A percentile compares a stretch with the other conserved stretches of the same genome.
phyloP scores from a whole-genome alignment of 2,113 vertebrate species.

The Atherinomorus stipes region DNA sequence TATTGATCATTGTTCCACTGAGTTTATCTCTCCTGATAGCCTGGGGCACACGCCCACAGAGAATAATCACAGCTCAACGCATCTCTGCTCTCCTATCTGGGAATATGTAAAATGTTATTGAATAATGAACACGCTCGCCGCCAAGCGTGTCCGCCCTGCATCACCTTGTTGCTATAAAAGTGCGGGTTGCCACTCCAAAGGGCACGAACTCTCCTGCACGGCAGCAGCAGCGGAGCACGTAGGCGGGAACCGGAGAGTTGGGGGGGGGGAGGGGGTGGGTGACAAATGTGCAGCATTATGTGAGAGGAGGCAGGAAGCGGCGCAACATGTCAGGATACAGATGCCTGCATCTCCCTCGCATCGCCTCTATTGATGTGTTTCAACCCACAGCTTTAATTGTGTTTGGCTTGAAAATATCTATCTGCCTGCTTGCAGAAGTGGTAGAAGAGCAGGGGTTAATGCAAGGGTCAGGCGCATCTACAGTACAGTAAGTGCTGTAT shows the following conservation, averaged over 20 bases:
- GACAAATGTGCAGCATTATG: slow-evolving; percentile 72
- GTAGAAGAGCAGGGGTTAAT: slow-evolving; percentile 70
- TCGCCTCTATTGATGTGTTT: slow-evolving; percentile 55
- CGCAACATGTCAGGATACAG: slow-evolving; percentile 70
- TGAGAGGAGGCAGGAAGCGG: slow-evolving; percentile 66
- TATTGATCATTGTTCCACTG: slow-evolving; percentile 43
- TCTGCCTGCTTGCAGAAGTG: slow-evolving; percentile 35
- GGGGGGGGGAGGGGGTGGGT: neutral
- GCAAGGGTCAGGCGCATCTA: slow-evolving; percentile 56
- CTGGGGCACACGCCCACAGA: slow-evolving; percentile 32
- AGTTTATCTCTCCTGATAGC: slow-evolving; percentile 44
- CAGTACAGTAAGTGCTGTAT: slow-evolving; percentile 45
- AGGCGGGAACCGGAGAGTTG: slow-evolving; percentile 40
- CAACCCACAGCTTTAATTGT: slow-evolving; percentile 79
- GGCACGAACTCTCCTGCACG: slow-evolving; percentile 50
- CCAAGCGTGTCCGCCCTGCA: slow-evolving; percentile 22
- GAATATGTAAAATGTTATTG: slow-evolving; percentile 66
- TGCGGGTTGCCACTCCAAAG: slow-evolving; percentile 59
- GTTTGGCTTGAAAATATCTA: slow-evolving; percentile 65
- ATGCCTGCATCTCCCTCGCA: slow-evolving; percentile 61
- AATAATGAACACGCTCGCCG: slow-evolving; percentile 65
- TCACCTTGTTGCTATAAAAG: slow-evolving; percentile 63
- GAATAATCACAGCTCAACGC: slow-evolving; percentile 47
- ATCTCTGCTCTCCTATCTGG: slow-evolving; percentile 54
- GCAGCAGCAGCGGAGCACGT: slow-evolving; percentile 45